A percentile compares a stretch with the other conserved stretches of the same genome.
These are phyloP conservation scores for Mizuhopecten yessoensis DNA, from an alignment of 1,140 invertebrate genomes.

Conservation along the genomic window DNA sequence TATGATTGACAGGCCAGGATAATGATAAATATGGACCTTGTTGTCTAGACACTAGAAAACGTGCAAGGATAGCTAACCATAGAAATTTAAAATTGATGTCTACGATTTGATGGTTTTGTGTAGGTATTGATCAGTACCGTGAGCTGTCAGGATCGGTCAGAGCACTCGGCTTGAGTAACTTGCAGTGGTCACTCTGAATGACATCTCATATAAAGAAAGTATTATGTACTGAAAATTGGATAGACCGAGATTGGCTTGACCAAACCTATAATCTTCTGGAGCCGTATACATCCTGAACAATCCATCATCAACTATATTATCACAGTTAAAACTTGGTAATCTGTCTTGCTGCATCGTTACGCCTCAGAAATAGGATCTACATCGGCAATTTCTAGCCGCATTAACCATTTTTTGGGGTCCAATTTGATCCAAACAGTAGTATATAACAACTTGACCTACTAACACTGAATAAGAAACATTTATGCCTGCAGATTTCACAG, in stretches of 20 bases:
- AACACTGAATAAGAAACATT: not conserved
- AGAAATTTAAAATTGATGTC: not conserved
- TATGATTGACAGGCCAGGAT: not conserved
- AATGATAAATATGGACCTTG: not conserved
- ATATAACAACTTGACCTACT: not conserved
- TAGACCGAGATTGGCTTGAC: not conserved
- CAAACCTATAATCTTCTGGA: not conserved
- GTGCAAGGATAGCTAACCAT: not conserved
- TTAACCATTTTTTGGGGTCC: not conserved
- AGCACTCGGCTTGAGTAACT: not conserved
- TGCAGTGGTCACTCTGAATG: not conserved
- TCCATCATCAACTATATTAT: not conserved
- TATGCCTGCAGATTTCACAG: not conserved
- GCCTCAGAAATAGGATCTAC: not conserved
- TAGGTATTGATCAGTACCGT: not conserved
- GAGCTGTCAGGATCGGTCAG: not conserved
- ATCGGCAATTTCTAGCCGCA: not conserved
- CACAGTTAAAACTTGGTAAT: not conserved
- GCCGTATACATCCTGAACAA: not conserved
- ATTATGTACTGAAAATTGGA: constrained; percentile 24
- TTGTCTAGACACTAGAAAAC: not conserved
- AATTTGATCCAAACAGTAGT: not conserved
- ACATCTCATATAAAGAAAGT: not conserved
- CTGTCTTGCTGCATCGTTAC: not conserved
- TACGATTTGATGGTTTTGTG: not conserved